Evolutionary conservation across 2,888 invertebrate genomes (phyloP).

Genomic region (Cecidostiba fungosa): DNA sequence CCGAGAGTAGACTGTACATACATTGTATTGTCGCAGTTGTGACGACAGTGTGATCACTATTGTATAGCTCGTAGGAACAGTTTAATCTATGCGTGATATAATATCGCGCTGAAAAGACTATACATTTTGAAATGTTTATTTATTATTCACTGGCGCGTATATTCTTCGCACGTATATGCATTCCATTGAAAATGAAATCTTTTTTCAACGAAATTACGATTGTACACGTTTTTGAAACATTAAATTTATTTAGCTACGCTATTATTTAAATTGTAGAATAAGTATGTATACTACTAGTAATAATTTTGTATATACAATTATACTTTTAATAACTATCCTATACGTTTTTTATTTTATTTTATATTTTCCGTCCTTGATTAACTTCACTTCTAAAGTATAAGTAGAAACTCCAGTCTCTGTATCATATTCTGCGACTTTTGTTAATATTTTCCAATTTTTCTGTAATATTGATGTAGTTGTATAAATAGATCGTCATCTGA

Average conservation of each 20-base stretch:
- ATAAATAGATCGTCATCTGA: slow-evolving; percentile 16
- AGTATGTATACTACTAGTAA: neutral
- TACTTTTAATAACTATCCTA: neutral
- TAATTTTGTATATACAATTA: slow-evolving; percentile 14
- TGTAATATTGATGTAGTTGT: slow-evolving; percentile 20
- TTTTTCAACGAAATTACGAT: neutral
- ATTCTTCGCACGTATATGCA: neutral
- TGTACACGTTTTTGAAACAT: slow-evolving; percentile 5
- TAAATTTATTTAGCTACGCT: neutral
- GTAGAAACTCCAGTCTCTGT: slow-evolving; percentile 20
- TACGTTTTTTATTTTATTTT: slow-evolving; percentile 4
- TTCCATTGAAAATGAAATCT: neutral
- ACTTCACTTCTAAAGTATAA: neutral
- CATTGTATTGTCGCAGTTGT: slow-evolving; percentile 20
- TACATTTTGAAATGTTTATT: slow-evolving; percentile 9
- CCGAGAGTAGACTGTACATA: slow-evolving; percentile 44
- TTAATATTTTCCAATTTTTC: slow-evolving; percentile 19
- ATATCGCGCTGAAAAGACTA: neutral
- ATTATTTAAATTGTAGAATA: slow-evolving; percentile 16
- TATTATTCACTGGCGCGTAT: neutral
- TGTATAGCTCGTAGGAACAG: slow-evolving; percentile 1
- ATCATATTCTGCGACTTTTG: slow-evolving; percentile 1
- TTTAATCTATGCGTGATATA: neutral
- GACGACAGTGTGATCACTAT: slow-evolving; percentile 41
- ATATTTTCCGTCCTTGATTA: slow-evolving; percentile 1